These are phyloP conservation scores for Macroteleia sp. DNA, from an alignment of 2,888 invertebrate species.

Conservation along the genomic window DNA sequence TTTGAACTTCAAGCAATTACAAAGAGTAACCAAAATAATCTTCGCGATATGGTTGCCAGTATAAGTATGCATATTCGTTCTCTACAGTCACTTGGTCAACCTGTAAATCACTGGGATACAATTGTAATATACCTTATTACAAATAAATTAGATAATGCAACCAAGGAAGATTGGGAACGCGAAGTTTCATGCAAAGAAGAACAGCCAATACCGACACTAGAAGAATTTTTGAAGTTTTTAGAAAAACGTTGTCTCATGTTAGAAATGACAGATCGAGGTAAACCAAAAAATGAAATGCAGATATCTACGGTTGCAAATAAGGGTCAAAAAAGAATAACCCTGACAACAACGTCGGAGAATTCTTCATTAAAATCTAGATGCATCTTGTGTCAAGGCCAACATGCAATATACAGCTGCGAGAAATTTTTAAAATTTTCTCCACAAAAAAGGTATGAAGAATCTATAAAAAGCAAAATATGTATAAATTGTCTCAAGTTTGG, in stretches of 20 bases:
- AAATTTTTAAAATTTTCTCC: neutral
- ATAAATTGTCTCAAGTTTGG: too few relatives aligned
- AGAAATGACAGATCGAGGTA: neutral
- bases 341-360: neutral
- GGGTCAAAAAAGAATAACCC: neutral
- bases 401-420: neutral
- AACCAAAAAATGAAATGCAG: neutral
- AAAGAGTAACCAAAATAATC: constrained; percentile 1
- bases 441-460: neutral
- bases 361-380: neutral
- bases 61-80: neutral
- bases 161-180: neutral
- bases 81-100: neutral
- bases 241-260: neutral
- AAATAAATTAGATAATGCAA: neutral
- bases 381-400: too few relatives aligned
- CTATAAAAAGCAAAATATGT: neutral
- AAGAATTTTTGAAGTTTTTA: neutral
- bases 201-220: neutral
- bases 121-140: neutral
- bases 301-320: too few relatives aligned
- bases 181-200: neutral
- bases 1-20: neutral
- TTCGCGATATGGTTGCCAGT: neutral
- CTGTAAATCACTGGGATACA: constrained; percentile 1